Evolutionary conservation across 2,888 invertebrate genomes (phyloP).

Genomic region (Blomia tropicalis): DNA sequence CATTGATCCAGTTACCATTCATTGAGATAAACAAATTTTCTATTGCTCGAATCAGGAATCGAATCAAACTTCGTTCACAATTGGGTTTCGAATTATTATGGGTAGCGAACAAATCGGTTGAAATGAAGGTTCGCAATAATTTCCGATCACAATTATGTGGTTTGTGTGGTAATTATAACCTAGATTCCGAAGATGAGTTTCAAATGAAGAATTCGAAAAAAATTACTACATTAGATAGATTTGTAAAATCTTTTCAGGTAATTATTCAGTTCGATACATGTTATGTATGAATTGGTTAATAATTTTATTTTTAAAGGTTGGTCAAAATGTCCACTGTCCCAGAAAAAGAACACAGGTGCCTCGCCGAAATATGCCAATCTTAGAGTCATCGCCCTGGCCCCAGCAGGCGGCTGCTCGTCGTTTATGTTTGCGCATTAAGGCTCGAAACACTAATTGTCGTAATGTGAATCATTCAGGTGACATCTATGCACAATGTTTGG

Average conservation of each 20-base stretch:
- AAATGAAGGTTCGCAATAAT: slow-evolving; percentile 56
- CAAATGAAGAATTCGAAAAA: slow-evolving; percentile 37
- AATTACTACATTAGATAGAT: slow-evolving; percentile 50
- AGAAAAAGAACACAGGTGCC: background rate
- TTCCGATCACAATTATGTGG: slow-evolving; percentile 66
- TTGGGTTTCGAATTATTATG: slow-evolving; percentile 64
- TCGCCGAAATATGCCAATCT: background rate
- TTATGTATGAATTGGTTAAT: background rate
- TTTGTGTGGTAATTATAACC: slow-evolving; percentile 85
- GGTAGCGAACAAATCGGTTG: slow-evolving; percentile 83
- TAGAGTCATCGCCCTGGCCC: background rate
- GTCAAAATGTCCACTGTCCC: background rate
- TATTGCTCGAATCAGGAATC: slow-evolving; percentile 41
- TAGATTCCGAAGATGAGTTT: slow-evolving; percentile 66
- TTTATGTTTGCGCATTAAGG: background rate
- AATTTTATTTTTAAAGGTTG: background rate
- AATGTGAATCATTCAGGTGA: too few relatives aligned
- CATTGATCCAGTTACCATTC: slow-evolving; percentile 54
- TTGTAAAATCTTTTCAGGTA: slow-evolving; percentile 78
- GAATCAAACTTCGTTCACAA: slow-evolving; percentile 37
- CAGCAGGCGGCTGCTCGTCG: background rate
- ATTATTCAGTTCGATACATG: background rate
- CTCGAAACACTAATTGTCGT: background rate
- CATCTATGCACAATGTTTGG: background rate
- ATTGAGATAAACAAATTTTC: slow-evolving; percentile 35